Evolutionary conservation across 2,888 invertebrate genomes (phyloP), one percentile per base, ranked within the genome.

Genomic region (Parapristionchus giblindavisi): DNA sequence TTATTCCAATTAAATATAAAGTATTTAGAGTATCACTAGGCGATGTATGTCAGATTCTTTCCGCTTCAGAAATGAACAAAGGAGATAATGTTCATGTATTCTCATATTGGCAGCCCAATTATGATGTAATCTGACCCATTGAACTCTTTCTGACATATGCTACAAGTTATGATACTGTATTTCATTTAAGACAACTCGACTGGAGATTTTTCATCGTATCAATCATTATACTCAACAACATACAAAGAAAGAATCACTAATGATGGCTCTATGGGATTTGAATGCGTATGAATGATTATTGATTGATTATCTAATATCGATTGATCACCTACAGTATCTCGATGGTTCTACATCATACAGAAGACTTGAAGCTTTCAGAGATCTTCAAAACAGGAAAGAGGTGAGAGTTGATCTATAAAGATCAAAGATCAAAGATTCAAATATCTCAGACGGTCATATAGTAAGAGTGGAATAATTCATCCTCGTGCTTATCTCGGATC

Each of bases 271-370:
- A 34, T 65, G 63, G 63, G 63, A 65, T 43, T 43, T 65, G 63
- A 65, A 65, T 21, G 63, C 63, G 63, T 65, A 43, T 43, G 63
- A n/a, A n/a, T n/a, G n/a, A n/a, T n/a, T n/a, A n/a, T n/a, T n/a
- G n/a, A n/a, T n/a, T n/a, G n/a, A n/a, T n/a, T n/a, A n/a, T n/a
- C n/a, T n/a, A n/a, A n/a, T n/a, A n/a, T 43, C 8, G 14, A 43
- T 17, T 17, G 43, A 14, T 8, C 43, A 14, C 43, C 43, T 43
- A 43, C 43, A 43, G 43, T 43, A 43, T 43, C 43, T 17, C 43
- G 43, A 65, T 65, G 63, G 43, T 65, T 40, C 40, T 65, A 43
- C 63, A 65, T 40, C 40, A 65, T 43, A 43, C 32, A 21, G 63
- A 65, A 43, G 63, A 65, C 21, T 43, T 65, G 29, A 65, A 65